A percentile compares a stretch with the other conserved stretches of the same genome.
phyloP scores from a whole-genome alignment of 2,888 invertebrate species.

The Campopleginae sp. region DNA sequence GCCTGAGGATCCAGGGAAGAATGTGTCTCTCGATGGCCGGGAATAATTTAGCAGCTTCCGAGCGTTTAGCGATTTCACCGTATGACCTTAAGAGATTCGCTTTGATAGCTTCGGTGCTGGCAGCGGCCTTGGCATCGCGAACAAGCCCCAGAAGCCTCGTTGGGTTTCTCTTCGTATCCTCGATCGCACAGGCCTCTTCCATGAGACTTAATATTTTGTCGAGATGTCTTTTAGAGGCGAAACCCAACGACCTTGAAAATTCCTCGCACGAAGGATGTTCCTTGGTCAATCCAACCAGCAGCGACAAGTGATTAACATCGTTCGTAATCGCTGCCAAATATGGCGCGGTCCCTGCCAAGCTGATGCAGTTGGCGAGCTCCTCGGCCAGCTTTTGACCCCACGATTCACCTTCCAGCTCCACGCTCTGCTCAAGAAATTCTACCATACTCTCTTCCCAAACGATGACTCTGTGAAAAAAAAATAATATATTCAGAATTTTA shows the following conservation, averaged over 20 bases:
- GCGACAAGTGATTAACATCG: slow-evolving; percentile 73
- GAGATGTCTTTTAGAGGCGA: slow-evolving; percentile 77
- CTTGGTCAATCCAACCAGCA: slow-evolving; percentile 74
- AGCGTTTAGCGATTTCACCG: slow-evolving; percentile 77
- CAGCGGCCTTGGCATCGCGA: slow-evolving; percentile 78
- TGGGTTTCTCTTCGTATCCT: slow-evolving; percentile 77
- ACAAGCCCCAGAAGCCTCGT: slow-evolving; percentile 78
- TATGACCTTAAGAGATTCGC: slow-evolving; percentile 78
- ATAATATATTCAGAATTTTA: background rate
- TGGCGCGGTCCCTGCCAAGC: slow-evolving; percentile 71
- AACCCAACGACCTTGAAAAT: slow-evolving; percentile 78
- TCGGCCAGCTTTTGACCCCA: slow-evolving; percentile 79
- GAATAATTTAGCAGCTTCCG: slow-evolving; percentile 72
- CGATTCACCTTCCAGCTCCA: slow-evolving; percentile 75
- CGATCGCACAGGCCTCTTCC: slow-evolving; percentile 76
- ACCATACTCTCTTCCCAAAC: slow-evolving; percentile 79
- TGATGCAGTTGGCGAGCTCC: slow-evolving; percentile 73
- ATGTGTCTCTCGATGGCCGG: slow-evolving; percentile 74
- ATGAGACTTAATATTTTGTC: slow-evolving; percentile 74
- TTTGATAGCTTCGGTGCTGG: slow-evolving; percentile 78
- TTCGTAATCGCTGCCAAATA: slow-evolving; percentile 77
- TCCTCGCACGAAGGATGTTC: slow-evolving; percentile 72
- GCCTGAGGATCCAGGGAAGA: slow-evolving; percentile 79
- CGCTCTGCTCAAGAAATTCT: slow-evolving; percentile 78
- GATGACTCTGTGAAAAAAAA: slow-evolving; percentile 64